Evolutionary conservation across 2,888 invertebrate genomes (phyloP).

Genomic region (Falcaria lacertinaria): DNA sequence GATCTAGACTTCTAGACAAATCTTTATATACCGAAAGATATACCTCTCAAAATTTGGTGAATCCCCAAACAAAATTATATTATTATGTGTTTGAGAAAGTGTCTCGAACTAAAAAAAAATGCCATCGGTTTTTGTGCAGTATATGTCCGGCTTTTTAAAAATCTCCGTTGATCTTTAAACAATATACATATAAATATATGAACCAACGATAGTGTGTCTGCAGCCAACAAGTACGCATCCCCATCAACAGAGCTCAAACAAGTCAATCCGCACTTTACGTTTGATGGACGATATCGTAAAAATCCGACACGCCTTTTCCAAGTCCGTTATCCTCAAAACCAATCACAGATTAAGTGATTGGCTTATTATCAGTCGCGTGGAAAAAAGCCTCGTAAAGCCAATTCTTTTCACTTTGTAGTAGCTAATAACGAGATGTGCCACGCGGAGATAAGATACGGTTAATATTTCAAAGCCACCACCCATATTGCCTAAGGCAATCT

Average conservation of each 20-base stretch:
- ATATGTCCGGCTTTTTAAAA: too few relatives aligned
- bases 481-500: conserved; percentile 7
- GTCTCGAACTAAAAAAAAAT: too few relatives aligned
- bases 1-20: too few relatives aligned
- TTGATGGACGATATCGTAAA: conserved; percentile 1
- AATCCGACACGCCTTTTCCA: conserved; percentile 2
- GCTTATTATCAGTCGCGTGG: conserved; percentile 21
- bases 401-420: conserved; percentile 16
- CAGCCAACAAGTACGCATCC: background rate
- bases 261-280: conserved; percentile 1
- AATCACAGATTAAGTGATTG: conserved; percentile 21
- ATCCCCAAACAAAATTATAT: too few relatives aligned
- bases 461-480: conserved; percentile 3
- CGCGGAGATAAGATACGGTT: conserved; percentile 14
- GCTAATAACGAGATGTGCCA: conserved; percentile 20
- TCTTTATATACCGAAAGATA: too few relatives aligned
- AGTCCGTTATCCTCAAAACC: conserved; percentile 18
- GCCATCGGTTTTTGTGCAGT: too few relatives aligned
- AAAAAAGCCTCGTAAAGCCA: conserved; percentile 20
- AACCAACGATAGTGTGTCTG: background rate
- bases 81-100: too few relatives aligned
- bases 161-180: too few relatives aligned
- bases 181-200: too few relatives aligned
- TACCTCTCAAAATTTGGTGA: too few relatives aligned
- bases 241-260: conserved; percentile 1